Evolutionary conservation across 2,888 invertebrate genomes (phyloP), one percentile per base, ranked within the genome.

Genomic region (Axea sp.): DNA sequence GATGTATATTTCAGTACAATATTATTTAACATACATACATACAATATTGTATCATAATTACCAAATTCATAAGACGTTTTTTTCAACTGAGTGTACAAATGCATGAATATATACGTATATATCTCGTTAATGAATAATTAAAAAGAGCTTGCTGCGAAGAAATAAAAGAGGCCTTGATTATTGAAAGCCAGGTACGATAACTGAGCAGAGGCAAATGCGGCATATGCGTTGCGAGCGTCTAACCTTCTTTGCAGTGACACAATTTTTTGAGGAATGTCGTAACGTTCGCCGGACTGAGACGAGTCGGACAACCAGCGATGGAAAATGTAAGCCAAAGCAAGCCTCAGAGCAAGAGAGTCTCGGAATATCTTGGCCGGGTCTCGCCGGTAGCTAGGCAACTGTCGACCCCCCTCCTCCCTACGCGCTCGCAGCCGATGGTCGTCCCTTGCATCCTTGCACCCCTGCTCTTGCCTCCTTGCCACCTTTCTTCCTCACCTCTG

Each of bases 361-460:
- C 82, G 74, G 81, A 84, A 84, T 84, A 86, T 86, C 87, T 86
- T 87, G 86, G 86, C 87, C 87, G 87, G 87, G 87, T 86, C 86
- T 85, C 86, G 82, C 78, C 82, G 84, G 87, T 87, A 87, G 86
- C 87, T 86, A 86, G 87, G 87, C 87, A 87, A 87, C 87, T 85
- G 83, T 73, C 68, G 64, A 73, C 71, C 51, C 67, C 78, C 65
- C 67, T 55, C 24, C 72, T 77, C 75, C 67, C 60, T 15, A 15
- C 49, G 49, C 57, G 33, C 35, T 68, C 59, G 59, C 73, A 60
- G 37, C 72, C 49, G 65, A 59, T 60, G 39, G 57, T 69, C 55
- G 69, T 73, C 62, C 62, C 73, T 75, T 57, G 45, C 69, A 43
- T 41, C 76, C 57, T 55, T 69, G 35, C 51, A 68, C 72, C 60